phyloP scores from a whole-genome alignment of 2,113 vertebrate species.

The Nerophis ophidion region DNA sequence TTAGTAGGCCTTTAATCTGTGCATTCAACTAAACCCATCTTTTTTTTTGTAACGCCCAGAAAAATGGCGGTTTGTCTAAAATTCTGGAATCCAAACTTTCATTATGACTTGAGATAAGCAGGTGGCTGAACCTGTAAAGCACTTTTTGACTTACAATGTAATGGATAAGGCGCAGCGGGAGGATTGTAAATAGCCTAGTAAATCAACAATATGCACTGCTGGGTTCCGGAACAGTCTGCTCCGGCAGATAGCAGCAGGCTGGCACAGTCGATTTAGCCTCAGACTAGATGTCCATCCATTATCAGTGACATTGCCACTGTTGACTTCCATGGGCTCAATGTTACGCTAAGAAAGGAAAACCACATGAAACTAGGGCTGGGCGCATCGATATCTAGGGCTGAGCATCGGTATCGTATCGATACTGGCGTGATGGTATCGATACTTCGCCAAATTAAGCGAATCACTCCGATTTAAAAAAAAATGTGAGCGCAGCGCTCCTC shows the following conservation, averaged over 20 bases:
- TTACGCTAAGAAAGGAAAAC: not conserved
- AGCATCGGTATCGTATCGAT: too few relatives aligned
- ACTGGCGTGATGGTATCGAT: too few relatives aligned
- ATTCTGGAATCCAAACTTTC: constrained; percentile 39
- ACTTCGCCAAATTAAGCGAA: too few relatives aligned
- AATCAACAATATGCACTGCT: constrained; percentile 59
- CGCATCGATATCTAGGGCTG: too few relatives aligned
- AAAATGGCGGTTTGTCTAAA: constrained; percentile 40
- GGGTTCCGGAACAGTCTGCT: constrained; percentile 48
- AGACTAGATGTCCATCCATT: constrained; percentile 55
- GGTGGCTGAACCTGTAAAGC: constrained; percentile 46
- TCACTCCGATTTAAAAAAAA: too few relatives aligned
- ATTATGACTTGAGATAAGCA: constrained; percentile 54
- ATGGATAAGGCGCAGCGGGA: constrained; percentile 32
- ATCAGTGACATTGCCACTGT: constrained; percentile 42
- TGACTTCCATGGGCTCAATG: constrained; percentile 44
- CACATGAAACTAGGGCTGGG: not conserved
- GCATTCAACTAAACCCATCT: constrained; percentile 10
- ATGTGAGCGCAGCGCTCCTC: too few relatives aligned
- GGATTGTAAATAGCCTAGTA: constrained; percentile 60
- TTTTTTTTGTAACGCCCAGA: constrained; percentile 29
- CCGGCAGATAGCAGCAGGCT: constrained; percentile 49
- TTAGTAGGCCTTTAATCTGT: too few relatives aligned
- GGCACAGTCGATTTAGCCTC: constrained; percentile 46
- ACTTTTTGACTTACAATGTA: constrained; percentile 51